phyloP scores from a whole-genome alignment of 92 coral and sea anemone species.

The Umimayanthus chanpuru region DNA sequence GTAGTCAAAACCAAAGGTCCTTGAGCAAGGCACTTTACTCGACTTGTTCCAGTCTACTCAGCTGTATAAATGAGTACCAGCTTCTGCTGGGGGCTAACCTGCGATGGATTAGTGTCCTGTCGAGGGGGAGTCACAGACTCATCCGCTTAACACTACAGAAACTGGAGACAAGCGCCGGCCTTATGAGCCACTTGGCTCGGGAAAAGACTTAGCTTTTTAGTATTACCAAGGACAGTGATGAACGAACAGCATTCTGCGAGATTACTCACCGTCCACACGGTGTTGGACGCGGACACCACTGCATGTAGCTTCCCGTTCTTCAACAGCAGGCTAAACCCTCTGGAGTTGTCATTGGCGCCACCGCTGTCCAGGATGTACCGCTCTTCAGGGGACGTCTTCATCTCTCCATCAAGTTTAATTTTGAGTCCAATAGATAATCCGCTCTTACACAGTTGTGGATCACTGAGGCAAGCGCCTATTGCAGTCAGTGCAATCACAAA shows the following conservation, averaged over 20 bases:
- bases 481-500: not conserved
- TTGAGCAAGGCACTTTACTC: too few relatives aligned
- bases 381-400: conserved; percentile 71
- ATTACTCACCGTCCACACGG: conserved; percentile 92
- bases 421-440: conserved; percentile 90
- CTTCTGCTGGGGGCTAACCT: too few relatives aligned
- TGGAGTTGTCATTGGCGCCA: conserved; percentile 78
- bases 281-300: conserved; percentile 81
- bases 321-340: conserved; percentile 82
- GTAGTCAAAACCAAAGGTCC: too few relatives aligned
- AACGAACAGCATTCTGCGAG: not conserved
- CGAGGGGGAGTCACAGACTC: too few relatives aligned
- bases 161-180: too few relatives aligned
- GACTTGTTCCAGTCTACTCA: too few relatives aligned
- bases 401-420: conserved; percentile 84
- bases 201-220: too few relatives aligned
- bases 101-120: too few relatives aligned
- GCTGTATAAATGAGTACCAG: too few relatives aligned
- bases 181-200: too few relatives aligned
- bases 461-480: conserved; percentile 88
- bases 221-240: too few relatives aligned
- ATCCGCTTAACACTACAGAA: too few relatives aligned
- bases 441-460: conserved; percentile 86
- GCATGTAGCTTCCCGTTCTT: conserved; percentile 81
- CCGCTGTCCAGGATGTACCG: conserved; percentile 96